Evolutionary conservation across 2,113 vertebrate genomes (phyloP).

Genomic region (Microcebus murinus): DNA sequence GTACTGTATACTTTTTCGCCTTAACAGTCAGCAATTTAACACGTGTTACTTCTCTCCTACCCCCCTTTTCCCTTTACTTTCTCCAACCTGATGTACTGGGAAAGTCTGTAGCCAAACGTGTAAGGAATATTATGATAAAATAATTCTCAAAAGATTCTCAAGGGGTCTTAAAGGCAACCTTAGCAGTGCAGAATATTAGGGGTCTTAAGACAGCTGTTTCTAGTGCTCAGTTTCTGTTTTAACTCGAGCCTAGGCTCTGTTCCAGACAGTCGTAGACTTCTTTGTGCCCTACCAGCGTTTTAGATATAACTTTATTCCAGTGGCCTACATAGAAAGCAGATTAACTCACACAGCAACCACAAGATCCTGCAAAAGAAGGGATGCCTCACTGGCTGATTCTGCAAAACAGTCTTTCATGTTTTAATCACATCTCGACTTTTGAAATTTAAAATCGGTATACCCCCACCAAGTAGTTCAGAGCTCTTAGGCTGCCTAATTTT

Average conservation of each 20-base stretch:
- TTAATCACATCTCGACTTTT: neutral
- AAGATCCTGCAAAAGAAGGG: neutral
- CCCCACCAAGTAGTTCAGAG: neutral
- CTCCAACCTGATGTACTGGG: neutral
- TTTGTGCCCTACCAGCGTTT: neutral
- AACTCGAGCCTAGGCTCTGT: neutral
- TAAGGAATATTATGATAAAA: neutral
- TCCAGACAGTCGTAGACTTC: slow-evolving; percentile 20
- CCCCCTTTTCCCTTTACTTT: neutral
- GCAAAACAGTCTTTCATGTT: neutral
- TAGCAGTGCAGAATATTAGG: neutral
- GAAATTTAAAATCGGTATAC: neutral
- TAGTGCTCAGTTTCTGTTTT: neutral
- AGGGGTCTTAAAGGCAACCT: neutral
- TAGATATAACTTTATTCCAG: neutral
- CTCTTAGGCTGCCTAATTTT: neutral
- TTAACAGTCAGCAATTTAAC: neutral
- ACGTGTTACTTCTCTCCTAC: neutral
- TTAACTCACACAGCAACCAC: neutral
- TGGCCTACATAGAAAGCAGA: neutral
- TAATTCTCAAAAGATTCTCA: neutral
- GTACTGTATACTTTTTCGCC: too few relatives aligned
- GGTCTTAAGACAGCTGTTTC: neutral
- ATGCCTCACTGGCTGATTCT: neutral
- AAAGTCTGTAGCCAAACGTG: neutral